Conservation (phyloP, 2,113 vertebrate genomes). For the Malurus elegans region DNA sequence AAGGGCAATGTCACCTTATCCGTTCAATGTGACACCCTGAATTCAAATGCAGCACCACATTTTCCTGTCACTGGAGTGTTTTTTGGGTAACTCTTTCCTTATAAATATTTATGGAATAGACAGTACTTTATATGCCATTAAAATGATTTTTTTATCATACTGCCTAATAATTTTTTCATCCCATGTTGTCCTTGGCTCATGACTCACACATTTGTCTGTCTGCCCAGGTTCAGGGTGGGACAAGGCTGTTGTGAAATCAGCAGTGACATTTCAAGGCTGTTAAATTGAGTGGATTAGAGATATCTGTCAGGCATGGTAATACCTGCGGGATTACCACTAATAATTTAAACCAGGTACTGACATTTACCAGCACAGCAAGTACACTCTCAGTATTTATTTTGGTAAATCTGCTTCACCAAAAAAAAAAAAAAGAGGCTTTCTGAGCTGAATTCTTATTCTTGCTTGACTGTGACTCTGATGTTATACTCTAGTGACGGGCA, state of each 20-base stretch:
- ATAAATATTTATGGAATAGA: not conserved
- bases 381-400: not conserved
- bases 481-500: not conserved
- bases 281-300: not conserved
- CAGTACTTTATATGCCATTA: not conserved
- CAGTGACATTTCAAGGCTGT: not conserved
- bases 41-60: not conserved
- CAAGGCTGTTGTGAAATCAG: not conserved
- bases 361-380: not conserved
- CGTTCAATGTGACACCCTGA: not conserved
- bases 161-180: not conserved
- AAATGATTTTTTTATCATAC: not conserved
- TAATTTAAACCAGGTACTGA: constrained; percentile 7
- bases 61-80: not conserved
- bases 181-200: not conserved
- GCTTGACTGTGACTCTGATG: not conserved
- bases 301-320: not conserved
- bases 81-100: not conserved
- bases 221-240: not conserved
- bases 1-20: not conserved
- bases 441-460: not conserved
- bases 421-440: not conserved
- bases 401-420: not conserved
- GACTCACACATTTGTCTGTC: not conserved
- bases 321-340: not conserved